Evolutionary conservation across 2,113 vertebrate genomes (phyloP), one percentile per base, ranked within the genome.

Genomic region (Collichthys lucidus): DNA sequence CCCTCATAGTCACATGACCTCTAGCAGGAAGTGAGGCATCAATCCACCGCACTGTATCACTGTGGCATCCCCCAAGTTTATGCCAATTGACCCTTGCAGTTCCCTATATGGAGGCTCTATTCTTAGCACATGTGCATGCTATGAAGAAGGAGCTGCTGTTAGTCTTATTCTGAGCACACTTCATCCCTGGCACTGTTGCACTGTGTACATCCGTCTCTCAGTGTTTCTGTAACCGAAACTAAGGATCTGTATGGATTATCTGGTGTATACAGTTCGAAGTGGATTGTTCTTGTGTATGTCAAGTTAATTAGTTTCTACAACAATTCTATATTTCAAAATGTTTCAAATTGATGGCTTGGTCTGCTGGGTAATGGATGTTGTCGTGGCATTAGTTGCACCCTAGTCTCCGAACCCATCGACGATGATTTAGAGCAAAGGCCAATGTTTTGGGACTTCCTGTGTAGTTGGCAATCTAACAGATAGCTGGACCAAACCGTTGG

Each of bases 61-160:
- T 15, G 35, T 74, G 77, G 87, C 83, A 46, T 80, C 79, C 84
- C 72, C 63, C 24, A 65, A 82, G 84, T 89, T 86, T 53, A 77
- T 60, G 67, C 75, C 88, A 35, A 61, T 67, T 35, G 84, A 65
- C 88, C 78, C 75, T 72, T 14, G 19, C 67, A 87, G 78, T 50
- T 87, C 90, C 91, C 81, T 88, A 77, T 79, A 88, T 75, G 91
- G 91, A 61, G 1, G 5, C 76, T 89, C 92, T 92, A 91, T 92
- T 93, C 84, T 91, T 89, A 91, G 88, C 59, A 56, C 74, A 47
- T 71, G 80, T 76, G 79, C 53, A 44, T 56, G 87, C 86, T 79
- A 87, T 85, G 82, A 82, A 49, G 82, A 82, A 49, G 49, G 24
- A 62, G 80, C 70, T 64, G 73, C 80, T 79, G 79, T 63, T 55